Evolutionary conservation across 2,113 vertebrate species (phyloP).

Genomic region (Sterna hirundo): DNA sequence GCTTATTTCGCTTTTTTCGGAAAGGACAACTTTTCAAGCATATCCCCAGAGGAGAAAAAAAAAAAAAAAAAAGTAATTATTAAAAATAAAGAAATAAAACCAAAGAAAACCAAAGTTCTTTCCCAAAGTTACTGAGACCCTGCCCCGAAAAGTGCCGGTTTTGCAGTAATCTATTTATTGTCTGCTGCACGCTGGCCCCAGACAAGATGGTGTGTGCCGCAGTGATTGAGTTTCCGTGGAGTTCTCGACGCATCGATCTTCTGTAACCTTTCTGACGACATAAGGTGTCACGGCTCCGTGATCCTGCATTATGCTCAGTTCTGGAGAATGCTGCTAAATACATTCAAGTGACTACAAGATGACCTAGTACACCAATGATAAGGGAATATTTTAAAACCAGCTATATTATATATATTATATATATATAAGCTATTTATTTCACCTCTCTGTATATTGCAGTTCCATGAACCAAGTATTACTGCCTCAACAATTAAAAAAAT

Average conservation of each 20-base stretch:
- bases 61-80: constrained; percentile 2
- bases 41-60: constrained; percentile 64
- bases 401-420: constrained; percentile 87
- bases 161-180: constrained; percentile 80
- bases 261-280: constrained; percentile 75
- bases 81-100: constrained; percentile 54
- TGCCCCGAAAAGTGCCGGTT: constrained; percentile 68
- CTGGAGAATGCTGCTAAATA: constrained; percentile 84
- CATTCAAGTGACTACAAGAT: constrained; percentile 79
- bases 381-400: constrained; percentile 86
- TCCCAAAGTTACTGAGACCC: constrained; percentile 74
- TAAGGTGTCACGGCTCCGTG: constrained; percentile 77
- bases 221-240: constrained; percentile 70
- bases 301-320: constrained; percentile 78
- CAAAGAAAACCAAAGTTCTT: constrained; percentile 79
- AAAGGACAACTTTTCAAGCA: constrained; percentile 71
- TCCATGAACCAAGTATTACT: constrained; percentile 87
- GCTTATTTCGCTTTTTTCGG: constrained; percentile 69
- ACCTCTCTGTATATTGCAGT: constrained; percentile 88
- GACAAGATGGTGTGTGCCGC: constrained; percentile 64
- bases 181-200: constrained; percentile 65
- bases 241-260: constrained; percentile 72
- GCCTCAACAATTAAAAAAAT: constrained; percentile 85
- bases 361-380: constrained; percentile 84
- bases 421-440: constrained; percentile 90